Percentiles rank a stretch among this genome's conserved stretches.
phyloP scores from a whole-genome alignment of 2,797 vertebrate species.

The Melanotaenia trifasciata region DNA sequence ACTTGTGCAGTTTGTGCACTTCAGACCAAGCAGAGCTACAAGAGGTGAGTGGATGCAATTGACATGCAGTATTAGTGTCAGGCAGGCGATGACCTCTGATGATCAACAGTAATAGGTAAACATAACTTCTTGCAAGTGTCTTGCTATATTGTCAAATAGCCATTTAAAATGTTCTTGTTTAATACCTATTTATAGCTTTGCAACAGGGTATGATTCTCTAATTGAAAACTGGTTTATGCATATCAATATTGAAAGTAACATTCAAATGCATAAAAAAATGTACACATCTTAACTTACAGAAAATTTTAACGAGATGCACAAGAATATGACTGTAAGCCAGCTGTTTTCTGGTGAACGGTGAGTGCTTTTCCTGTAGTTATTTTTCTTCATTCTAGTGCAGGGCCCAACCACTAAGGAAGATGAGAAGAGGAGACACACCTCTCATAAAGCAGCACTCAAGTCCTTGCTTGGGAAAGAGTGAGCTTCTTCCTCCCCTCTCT shows the following conservation, averaged over 20 bases:
- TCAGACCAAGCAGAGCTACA: constrained; percentile 32
- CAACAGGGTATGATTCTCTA: background rate
- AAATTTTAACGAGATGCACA: constrained; percentile 18
- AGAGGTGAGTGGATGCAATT: constrained; percentile 65
- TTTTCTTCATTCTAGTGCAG: constrained; percentile 29
- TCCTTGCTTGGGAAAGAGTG: constrained; percentile 64
- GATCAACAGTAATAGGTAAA: constrained; percentile 1
- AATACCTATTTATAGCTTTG: background rate
- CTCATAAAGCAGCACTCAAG: constrained; percentile 63
- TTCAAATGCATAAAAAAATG: background rate
- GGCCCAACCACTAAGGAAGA: constrained; percentile 35
- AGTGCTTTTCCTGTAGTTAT: constrained; percentile 34
- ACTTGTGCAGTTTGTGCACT: constrained; percentile 22
- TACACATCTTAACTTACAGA: background rate
- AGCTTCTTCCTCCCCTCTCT: constrained; percentile 33
- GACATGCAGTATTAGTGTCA: background rate
- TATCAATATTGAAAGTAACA: constrained; percentile 9
- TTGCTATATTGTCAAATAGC: constrained; percentile 7
- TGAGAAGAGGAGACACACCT: constrained; percentile 59
- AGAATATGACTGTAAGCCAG: background rate
- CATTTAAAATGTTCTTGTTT: background rate
- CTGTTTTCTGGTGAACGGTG: constrained; percentile 21
- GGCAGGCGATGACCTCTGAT: background rate
- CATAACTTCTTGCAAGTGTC: background rate
- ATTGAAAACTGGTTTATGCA: background rate